These are phyloP conservation scores for Drosophila sucinea DNA, from an alignment of 1,140 invertebrate species.

Conservation along the genomic window DNA sequence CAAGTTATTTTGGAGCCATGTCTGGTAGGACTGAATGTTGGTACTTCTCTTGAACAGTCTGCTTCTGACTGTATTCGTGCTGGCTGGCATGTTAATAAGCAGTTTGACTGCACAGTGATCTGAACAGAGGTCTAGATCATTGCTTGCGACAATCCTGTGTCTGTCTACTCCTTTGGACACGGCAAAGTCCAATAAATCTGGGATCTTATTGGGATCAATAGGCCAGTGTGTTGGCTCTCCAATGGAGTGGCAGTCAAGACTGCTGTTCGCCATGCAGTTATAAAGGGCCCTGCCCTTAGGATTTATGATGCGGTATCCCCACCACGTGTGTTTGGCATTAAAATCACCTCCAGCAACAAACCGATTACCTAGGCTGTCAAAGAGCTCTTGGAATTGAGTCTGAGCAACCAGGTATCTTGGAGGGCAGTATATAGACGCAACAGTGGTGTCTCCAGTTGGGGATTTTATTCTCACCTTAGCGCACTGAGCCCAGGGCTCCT, in stretches of 20 bases:
- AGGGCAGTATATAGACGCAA: neutral
- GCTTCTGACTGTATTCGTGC: neutral
- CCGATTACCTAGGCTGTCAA: neutral
- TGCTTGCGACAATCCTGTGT: neutral
- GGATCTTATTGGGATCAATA: neutral
- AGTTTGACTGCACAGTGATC: neutral
- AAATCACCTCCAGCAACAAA: neutral
- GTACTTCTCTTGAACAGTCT: too few species aligned
- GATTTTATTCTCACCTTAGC: neutral
- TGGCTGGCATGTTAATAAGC: conserved; percentile 1
- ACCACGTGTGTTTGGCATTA: too few species aligned
- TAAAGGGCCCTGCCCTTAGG: too few species aligned
- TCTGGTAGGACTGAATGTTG: too few species aligned
- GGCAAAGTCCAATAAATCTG: neutral
- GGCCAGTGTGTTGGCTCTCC: neutral
- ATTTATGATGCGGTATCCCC: too few species aligned
- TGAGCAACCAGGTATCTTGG: neutral
- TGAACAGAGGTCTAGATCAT: neutral
- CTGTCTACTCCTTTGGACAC: neutral
- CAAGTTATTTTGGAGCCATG: too few species aligned
- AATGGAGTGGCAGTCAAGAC: neutral
- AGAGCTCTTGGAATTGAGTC: neutral
- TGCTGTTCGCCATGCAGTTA: too few species aligned
- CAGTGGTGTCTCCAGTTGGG: neutral
- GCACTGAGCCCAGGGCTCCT: too few species aligned